phyloP scores from a whole-genome alignment of 1,140 invertebrate species.

The Drosophila willistoni region DNA sequence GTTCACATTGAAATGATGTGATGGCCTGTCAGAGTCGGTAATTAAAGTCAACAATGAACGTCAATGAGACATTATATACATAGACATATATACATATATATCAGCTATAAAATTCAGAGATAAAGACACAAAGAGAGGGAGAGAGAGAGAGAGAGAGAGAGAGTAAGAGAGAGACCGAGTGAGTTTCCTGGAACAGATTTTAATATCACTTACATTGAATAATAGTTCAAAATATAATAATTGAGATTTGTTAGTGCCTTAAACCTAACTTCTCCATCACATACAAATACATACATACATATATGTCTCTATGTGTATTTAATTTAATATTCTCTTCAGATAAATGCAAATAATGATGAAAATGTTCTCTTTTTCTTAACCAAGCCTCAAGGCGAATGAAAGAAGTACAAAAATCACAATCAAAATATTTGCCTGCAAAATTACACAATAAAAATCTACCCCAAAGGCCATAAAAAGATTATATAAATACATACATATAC shows the following conservation, averaged over 20 bases:
- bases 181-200: neutral
- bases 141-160: neutral
- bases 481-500: neutral
- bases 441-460: constrained; percentile 33
- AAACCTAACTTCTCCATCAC: neutral
- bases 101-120: neutral
- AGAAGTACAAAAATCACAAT: constrained; percentile 17
- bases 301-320: neutral
- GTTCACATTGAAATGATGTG: constrained; percentile 3
- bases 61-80: constrained; percentile 12
- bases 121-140: neutral
- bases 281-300: neutral
- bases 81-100: neutral
- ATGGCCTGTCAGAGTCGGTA: constrained; percentile 21
- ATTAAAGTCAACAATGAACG: constrained; percentile 61
- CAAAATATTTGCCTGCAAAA: constrained; percentile 35
- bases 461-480: constrained; percentile 23
- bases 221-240: neutral
- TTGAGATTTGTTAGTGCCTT: too few species aligned
- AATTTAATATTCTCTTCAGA: neutral
- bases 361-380: neutral
- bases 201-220: neutral
- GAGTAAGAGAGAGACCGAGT: neutral
- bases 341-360: constrained; percentile 1
- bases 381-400: neutral